Conservation (phyloP, 2,113 vertebrate species). For the Lagopus muta region DNA sequence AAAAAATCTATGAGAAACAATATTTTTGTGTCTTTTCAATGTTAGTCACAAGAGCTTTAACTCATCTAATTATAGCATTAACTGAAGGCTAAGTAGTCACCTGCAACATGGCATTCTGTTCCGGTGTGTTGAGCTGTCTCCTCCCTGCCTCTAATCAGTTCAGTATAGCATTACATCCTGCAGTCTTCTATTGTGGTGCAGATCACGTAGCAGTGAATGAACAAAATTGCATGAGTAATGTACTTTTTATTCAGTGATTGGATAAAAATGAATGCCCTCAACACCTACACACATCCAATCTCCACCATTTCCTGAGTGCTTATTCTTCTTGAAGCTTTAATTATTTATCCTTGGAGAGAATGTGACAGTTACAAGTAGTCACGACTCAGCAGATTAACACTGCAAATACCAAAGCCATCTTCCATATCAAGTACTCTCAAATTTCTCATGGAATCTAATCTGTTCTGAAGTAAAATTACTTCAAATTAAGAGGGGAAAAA, state of each 20-base stretch:
- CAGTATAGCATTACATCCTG: constrained; percentile 66
- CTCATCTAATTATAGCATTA: background rate
- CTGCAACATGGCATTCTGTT: constrained; percentile 45
- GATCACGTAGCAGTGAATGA: constrained; percentile 81
- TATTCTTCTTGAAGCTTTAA: constrained; percentile 80
- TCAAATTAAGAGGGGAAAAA: background rate
- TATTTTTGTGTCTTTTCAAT: constrained; percentile 1
- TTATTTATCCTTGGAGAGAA: constrained; percentile 83
- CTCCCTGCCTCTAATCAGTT: constrained; percentile 32
- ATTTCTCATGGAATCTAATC: background rate
- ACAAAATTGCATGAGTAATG: constrained; percentile 80
- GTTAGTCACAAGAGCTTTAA: constrained; percentile 14
- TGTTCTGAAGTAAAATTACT: background rate
- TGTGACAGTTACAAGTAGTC: constrained; percentile 78
- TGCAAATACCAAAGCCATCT: constrained; percentile 52
- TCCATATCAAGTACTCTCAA: constrained; percentile 36
- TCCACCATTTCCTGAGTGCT: constrained; percentile 66
- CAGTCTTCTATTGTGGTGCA: constrained; percentile 77
- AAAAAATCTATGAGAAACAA: background rate
- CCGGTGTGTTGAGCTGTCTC: constrained; percentile 28
- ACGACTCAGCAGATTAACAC: constrained; percentile 79
- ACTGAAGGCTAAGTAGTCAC: background rate
- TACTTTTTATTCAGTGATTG: constrained; percentile 79
- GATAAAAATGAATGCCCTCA: constrained; percentile 77
- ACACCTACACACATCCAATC: constrained; percentile 75